Evolutionary conservation across 2,888 invertebrate genomes (phyloP), one percentile per base, ranked within the genome.

Genomic region (Callyntrura sp.): DNA sequence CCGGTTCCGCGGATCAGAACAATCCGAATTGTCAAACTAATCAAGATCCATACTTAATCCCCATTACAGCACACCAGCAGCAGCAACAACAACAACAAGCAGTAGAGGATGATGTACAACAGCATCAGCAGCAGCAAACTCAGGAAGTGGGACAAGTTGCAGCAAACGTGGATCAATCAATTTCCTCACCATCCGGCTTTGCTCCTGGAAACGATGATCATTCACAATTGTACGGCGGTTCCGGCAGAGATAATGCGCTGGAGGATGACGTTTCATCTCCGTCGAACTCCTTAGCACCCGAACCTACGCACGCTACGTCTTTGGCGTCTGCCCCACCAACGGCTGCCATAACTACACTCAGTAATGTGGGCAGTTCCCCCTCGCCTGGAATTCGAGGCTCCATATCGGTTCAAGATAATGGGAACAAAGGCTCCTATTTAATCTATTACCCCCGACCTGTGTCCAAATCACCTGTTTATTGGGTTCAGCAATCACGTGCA

Each of bases 401-500:
- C 4, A 55, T 87, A 0, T 76, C 28, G 0, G 81, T 90, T 6
- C 25, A 79, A 20, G 90, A 88, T 20, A 85, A 85, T 65, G 91
- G 85, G 9, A 86, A 88, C 20, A 85, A 91, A 48, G 85, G 88
- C 88, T 90, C 92, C 0, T 91, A 90, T 48, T 28, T 92, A n/a
- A 73, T 91, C 17, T 92, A 92, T 76, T 93, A 92, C 35, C 92
- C 90, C 4, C 73, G 91, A 43, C 92, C 92, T 4, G 91, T 84
- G 68, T 91, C 81, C 28, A 92, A 93, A 68, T 90, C 91, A 2
- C 92, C 92, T 0, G 91, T 93, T 6, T 91, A 92, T 70, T 93
- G 93, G 93, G 91, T 92, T 25, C 91, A 9, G 97, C 97, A 48
- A 97, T 97, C 90, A 6, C 86, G 89, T 25, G 73, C 94, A 97